Conservation (phyloP, 2,888 invertebrate species). For the Machimus atricapillus region DNA sequence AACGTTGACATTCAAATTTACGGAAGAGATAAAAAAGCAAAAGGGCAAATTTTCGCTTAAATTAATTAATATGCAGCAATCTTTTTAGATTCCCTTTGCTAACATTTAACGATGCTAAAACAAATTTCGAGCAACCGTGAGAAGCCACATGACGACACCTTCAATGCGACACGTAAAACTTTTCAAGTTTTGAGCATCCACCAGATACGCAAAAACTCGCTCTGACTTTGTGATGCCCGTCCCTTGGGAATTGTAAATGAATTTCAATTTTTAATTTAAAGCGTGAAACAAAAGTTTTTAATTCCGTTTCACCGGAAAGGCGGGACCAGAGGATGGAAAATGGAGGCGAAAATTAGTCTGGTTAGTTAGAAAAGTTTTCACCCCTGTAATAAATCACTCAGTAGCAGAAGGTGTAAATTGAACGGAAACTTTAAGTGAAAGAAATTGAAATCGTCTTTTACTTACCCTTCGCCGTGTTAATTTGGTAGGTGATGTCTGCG, state of each 20-base stretch:
- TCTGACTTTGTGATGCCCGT: not conserved
- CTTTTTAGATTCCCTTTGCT: not conserved
- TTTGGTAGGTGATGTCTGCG: constrained; percentile 97
- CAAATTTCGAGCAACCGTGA: not conserved
- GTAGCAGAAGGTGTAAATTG: not conserved
- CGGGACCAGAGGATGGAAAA: not conserved
- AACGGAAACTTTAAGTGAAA: not conserved
- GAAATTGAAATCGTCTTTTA: constrained; percentile 20
- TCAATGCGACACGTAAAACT: not conserved
- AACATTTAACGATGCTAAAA: not conserved
- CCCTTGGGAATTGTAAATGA: constrained; percentile 7
- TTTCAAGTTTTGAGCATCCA: not conserved
- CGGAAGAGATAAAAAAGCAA: not conserved
- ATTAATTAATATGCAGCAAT: not conserved
- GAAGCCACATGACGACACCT: not conserved
- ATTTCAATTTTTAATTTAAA: constrained; percentile 27
- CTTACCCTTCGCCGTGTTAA: constrained; percentile 88
- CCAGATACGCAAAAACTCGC: not conserved
- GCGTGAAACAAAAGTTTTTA: constrained; percentile 8
- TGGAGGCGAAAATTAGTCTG: not conserved
- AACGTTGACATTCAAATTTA: not conserved
- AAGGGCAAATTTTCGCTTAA: not conserved
- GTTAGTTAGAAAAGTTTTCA: constrained; percentile 3
- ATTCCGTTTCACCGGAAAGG: not conserved
- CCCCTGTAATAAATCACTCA: constrained; percentile 3